A percentile compares a stretch with the other conserved stretches of the same genome.
phyloP scores from a whole-genome alignment of 2,888 invertebrate genomes.

The Drosophila multiciliata region DNA sequence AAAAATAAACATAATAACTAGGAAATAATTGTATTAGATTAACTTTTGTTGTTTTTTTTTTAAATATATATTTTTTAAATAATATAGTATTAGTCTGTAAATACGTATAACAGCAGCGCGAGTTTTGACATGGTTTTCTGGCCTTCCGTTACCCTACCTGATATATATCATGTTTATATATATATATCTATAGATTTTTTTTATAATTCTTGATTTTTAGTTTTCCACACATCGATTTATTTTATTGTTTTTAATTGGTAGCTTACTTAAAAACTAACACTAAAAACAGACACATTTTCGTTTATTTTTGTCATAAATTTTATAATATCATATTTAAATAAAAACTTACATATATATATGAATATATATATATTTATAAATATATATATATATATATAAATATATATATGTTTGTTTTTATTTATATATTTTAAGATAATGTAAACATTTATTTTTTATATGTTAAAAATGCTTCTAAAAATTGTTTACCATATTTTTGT shows the following conservation, averaged over 20 bases:
- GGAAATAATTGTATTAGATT: slow-evolving; percentile 18
- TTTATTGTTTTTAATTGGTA: slow-evolving; percentile 53
- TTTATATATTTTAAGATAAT: slow-evolving; percentile 55
- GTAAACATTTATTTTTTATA: slow-evolving; percentile 74
- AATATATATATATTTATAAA: slow-evolving; percentile 33
- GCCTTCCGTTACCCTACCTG: slow-evolving; percentile 37
- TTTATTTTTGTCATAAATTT: slow-evolving; percentile 53
- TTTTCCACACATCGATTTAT: slow-evolving; percentile 58
- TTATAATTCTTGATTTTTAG: slow-evolving; percentile 11
- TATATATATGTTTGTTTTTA: slow-evolving; percentile 37
- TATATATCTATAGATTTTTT: slow-evolving; percentile 18
- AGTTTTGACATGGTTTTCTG: slow-evolving; percentile 51
- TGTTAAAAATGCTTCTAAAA: slow-evolving; percentile 81
- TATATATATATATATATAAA: slow-evolving; percentile 37
- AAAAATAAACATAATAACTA: slow-evolving; percentile 15
- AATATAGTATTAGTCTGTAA: slow-evolving; percentile 38
- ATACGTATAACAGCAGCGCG: slow-evolving; percentile 61
- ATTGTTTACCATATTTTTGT: slow-evolving; percentile 69
- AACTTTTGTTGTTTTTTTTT: neutral
- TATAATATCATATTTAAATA: slow-evolving; percentile 46
- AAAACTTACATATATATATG: slow-evolving; percentile 18
- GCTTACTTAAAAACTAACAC: slow-evolving; percentile 79
- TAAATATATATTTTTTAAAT: slow-evolving; percentile 12
- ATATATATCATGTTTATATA: slow-evolving; percentile 28
- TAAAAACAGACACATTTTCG: slow-evolving; percentile 82